Base-by-base conservation (phyloP, 2,888 invertebrate species). In the Chrysodeixis includens region DNA sequence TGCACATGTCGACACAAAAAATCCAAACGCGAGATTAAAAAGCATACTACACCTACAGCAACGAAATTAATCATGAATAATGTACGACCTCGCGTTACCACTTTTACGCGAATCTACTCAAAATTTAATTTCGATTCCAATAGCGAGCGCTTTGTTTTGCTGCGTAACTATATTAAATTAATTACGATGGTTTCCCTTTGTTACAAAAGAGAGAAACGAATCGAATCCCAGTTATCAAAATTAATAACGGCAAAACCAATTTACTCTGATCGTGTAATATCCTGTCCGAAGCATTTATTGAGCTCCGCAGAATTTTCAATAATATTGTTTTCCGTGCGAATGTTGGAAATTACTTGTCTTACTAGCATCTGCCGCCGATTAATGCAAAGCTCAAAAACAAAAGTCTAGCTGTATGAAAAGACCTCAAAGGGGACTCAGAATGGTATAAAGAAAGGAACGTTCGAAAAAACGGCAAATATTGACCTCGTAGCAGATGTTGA, bases 151-250 rank as follows among this genome's bases (percentile, higher is more conserved):
- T 89, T 91, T 90, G 89, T 91, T 89, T 86, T 85, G 81, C 83
- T 80, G 84, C 85, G 87, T 86, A 91, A 92, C 88, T 88, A 88
- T 90, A 85, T 83, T 89, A 88, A 92, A 93, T 93, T 92, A 93
- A 94, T 94, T 93, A 92, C 92, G 86, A 92, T 91, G 92, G 91
- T 90, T 94, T 93, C 92, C 93, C 93, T 94, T 94, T 94, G 93
- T 94, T 93, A 93, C 93, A 93, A 93, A 94, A 93, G 92, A 93
- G 93, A 93, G 93, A 94, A 93, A 93, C 93, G 90, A 92, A 91
- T 92, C 82, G 92, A 92, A 94, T 93, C 93, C 93, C 94, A 93
- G 93, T 93, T 94, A 93, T 93, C 93, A 93, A 92, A 93, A 93
- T 93, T 93, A 94, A 94, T 93, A 93, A 93, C 93, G 88, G 90